Base-by-base conservation (phyloP, 1,140 invertebrate species). In the Lordiphosa collinella region DNA sequence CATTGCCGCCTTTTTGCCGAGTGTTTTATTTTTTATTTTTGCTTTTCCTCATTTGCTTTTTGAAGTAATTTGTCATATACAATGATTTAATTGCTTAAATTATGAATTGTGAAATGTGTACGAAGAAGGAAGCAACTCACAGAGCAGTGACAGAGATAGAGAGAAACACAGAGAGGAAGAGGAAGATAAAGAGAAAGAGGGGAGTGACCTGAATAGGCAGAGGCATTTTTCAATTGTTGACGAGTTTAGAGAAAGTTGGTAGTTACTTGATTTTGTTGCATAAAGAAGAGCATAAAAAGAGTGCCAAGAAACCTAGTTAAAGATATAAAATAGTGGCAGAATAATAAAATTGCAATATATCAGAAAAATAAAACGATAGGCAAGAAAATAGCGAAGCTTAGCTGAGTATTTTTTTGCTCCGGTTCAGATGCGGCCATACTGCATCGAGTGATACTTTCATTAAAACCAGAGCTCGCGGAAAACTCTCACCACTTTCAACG, bases 71-170 rank as follows among this genome's bases (percentile, higher is more conserved):
- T 75, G 71, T 75, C 72, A 75, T 69, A 69, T 65, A 69, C 54
- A 65, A 75, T 73, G 62, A 66, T 74, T 74, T 74, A 74, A 74
- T 74, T 74, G 70, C 70, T 43, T 44, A 74, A 74, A 74, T 74
- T 74, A 74, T 74, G 63, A 73, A 56, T 61, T 65, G 50, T 53
- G 60, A 72, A 71, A 65, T 68, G 44, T 54, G 46, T 36, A 53
- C 38, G 9, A 12, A 46, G 29, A 31, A 25, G 7, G 22, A 35
- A 10, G 25, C 16, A 49, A 35, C 31, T 22, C 18, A 6, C 14
- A 40, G 37, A 44, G 41, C 5, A 4, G 10, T 12, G 52, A 31
- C 25, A 12, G 29, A 8, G 8, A 8, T 16, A 36, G 48, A 31
- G 9, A 51, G 29, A 8, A 5, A 8, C 11, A 36, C 43, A 31